Percentiles rank a stretch among this genome's conserved stretches.
phyloP scores from a whole-genome alignment of 2,888 invertebrate genomes.

The Drosophila phalerata region DNA sequence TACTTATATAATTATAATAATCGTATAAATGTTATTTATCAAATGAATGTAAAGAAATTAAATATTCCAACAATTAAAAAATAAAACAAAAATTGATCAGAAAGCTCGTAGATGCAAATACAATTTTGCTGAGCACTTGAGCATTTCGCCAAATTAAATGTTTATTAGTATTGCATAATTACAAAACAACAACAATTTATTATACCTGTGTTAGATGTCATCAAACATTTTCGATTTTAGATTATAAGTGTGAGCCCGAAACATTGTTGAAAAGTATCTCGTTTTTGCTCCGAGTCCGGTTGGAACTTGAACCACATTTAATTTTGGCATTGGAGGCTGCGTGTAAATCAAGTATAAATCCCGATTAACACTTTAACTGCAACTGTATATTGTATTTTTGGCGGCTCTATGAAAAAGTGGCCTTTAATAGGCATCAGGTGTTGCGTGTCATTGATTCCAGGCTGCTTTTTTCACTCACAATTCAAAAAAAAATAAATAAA shows the following conservation, averaged over 20 bases:
- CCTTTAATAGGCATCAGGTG: conserved; percentile 78
- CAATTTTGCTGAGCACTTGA: conserved; percentile 70
- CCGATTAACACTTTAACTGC: conserved; percentile 11
- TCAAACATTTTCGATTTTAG: conserved; percentile 37
- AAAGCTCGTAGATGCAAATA: conserved; percentile 27
- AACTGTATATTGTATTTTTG: conserved; percentile 30
- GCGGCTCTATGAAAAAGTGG: conserved; percentile 68
- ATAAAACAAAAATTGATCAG: conserved; percentile 1
- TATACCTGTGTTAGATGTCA: conserved; percentile 56
- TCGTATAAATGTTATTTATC: conserved; percentile 46
- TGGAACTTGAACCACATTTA: conserved; percentile 32
- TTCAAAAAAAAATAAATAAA: background rate
- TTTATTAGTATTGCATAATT: conserved; percentile 36
- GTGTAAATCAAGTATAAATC: conserved; percentile 52
- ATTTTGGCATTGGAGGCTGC: conserved; percentile 75
- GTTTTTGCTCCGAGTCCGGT: too few species aligned
- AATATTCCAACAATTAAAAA: conserved; percentile 17
- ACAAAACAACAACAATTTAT: conserved; percentile 22
- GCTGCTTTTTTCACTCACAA: conserved; percentile 51
- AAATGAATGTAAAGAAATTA: conserved; percentile 33
- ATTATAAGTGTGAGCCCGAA: conserved; percentile 40
- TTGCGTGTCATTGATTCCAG: conserved; percentile 70
- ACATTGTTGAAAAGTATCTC: conserved; percentile 51
- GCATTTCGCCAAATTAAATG: conserved; percentile 31
- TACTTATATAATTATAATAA: conserved; percentile 12